Conservation (phyloP, 2,888 invertebrate genomes). For the Epinotia demarniana region DNA sequence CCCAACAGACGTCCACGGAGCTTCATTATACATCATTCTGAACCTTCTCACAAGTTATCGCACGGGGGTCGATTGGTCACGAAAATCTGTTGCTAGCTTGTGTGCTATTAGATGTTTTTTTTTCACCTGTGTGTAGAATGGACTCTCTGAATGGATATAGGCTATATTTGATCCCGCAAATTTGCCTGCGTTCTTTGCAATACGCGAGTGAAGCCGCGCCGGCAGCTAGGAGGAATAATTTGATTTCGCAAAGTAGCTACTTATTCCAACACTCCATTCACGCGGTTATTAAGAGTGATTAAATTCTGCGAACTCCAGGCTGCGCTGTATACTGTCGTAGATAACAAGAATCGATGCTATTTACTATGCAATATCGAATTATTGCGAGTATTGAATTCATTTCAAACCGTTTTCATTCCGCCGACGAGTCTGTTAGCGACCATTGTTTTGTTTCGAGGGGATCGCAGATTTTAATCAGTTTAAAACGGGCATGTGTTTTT, state of each 20-base stretch:
- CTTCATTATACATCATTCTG: too few relatives aligned
- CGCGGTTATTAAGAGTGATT: slow-evolving; percentile 56
- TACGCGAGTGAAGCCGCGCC: too few relatives aligned
- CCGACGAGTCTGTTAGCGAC: slow-evolving; percentile 30
- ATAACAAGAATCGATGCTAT: slow-evolving; percentile 66
- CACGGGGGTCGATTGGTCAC: too few relatives aligned
- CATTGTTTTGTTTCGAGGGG: slow-evolving; percentile 26
- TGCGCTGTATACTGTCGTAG: slow-evolving; percentile 60
- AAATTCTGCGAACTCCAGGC: slow-evolving; percentile 52
- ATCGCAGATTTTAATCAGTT: slow-evolving; percentile 31
- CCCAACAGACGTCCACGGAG: too few relatives aligned
- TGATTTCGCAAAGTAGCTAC: neutral
- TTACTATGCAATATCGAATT: slow-evolving; percentile 37
- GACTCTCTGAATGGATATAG: too few relatives aligned
- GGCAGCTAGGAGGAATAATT: too few relatives aligned
- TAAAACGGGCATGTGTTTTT: slow-evolving; percentile 26
- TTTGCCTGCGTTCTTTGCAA: too few relatives aligned
- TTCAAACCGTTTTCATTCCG: slow-evolving; percentile 30
- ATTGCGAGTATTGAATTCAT: slow-evolving; percentile 37
- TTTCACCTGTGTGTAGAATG: too few relatives aligned
- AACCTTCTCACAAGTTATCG: too few relatives aligned
- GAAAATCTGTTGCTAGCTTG: too few relatives aligned
- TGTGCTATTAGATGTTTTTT: too few relatives aligned
- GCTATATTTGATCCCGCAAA: too few relatives aligned
- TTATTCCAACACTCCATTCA: neutral